Evolutionary conservation across 37 sponge, comb jelly and placozoan genomes (phyloP).

Genomic region (Beroe forskalii): DNA sequence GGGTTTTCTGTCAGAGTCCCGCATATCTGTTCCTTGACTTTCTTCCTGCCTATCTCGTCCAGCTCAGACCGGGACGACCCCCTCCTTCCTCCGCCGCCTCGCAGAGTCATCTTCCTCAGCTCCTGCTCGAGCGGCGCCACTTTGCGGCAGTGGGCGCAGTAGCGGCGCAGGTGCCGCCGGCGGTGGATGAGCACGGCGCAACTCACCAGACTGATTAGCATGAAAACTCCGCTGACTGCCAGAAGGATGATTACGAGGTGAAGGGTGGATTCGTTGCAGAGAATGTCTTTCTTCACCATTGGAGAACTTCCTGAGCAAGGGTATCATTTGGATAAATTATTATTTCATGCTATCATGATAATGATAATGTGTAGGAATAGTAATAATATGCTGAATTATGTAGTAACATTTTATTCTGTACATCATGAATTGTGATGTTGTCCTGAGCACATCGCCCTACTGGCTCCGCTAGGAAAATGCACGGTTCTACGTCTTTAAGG

Average conservation of each 20-base stretch:
- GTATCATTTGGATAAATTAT: too few species aligned
- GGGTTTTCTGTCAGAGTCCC: constrained; percentile 11
- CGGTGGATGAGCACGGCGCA: neutral
- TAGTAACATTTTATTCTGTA: too few species aligned
- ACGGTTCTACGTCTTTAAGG: too few species aligned
- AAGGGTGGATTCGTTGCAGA: neutral
- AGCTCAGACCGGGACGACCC: neutral
- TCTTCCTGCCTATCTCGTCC: neutral
- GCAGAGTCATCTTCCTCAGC: neutral
- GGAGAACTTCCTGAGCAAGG: too few species aligned
- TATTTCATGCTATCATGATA: too few species aligned
- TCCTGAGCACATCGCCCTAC: too few species aligned
- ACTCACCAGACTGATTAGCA: neutral
- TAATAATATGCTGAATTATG: too few species aligned
- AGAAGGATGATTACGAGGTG: neutral
- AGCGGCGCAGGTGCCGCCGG: neutral
- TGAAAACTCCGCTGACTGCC: neutral
- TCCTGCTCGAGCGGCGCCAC: neutral
- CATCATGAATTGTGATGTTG: too few species aligned
- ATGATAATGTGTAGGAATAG: too few species aligned
- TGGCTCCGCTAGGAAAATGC: too few species aligned
- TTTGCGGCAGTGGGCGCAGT: constrained; percentile 22
- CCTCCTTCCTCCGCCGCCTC: too few species aligned
- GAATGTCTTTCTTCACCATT: constrained; percentile 20
- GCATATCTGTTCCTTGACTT: neutral